phyloP scores from a whole-genome alignment of 2,113 vertebrate species.

The Vulpes vulpes region DNA sequence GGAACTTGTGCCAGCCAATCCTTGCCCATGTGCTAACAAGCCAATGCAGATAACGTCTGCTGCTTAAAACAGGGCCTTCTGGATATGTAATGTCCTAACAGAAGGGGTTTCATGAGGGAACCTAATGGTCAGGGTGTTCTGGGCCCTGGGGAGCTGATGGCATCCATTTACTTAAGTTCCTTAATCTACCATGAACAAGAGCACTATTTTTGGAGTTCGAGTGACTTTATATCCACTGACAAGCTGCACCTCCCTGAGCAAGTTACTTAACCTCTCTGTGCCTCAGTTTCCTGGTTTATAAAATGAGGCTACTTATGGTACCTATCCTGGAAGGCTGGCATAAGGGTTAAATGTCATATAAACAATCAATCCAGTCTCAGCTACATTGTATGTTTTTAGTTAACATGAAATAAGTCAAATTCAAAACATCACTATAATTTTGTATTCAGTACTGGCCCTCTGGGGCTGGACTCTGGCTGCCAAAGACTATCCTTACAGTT shows the following conservation, averaged over 20 bases:
- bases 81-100: background rate
- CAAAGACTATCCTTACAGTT: background rate
- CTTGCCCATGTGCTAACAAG: background rate
- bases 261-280: background rate
- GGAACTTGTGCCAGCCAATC: background rate
- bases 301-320: background rate
- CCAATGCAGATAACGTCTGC: background rate
- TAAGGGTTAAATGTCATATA: background rate
- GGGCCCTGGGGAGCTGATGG: background rate
- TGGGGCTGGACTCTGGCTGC: background rate
- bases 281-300: conserved; percentile 6
- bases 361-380: background rate
- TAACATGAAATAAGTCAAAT: background rate
- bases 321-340: background rate
- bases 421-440: background rate
- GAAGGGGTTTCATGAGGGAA: background rate
- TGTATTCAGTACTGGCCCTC: background rate
- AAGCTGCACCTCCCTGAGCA: background rate
- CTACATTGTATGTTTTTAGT: background rate
- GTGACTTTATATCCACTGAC: background rate
- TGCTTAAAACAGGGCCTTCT: background rate
- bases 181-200: background rate
- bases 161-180: background rate
- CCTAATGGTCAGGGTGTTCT: background rate
- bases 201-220: background rate